phyloP scores from a whole-genome alignment of 2,113 vertebrate species.

The Atractosteus spatula region DNA sequence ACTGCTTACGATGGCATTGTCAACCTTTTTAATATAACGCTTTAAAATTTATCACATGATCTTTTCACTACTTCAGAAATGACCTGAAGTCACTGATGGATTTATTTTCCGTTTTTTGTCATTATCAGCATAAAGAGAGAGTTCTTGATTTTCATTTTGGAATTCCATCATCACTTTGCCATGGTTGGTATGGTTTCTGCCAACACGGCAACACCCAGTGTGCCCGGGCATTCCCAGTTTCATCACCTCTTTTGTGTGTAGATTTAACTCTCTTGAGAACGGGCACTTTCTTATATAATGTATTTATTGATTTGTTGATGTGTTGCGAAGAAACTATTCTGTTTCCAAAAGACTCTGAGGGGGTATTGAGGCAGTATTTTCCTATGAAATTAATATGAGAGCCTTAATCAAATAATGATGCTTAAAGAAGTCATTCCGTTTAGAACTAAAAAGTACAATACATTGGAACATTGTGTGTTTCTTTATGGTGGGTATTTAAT shows the following conservation, averaged over 20 bases:
- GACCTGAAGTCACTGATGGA: no score
- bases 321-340: background rate
- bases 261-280: background rate
- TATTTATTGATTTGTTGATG: background rate
- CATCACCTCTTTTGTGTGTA: background rate
- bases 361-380: background rate
- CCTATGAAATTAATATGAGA: constrained; percentile 8
- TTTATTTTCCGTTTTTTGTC: no score
- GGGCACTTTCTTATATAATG: background rate
- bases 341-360: background rate
- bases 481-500: constrained; percentile 18
- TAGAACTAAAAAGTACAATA: background rate
- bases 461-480: constrained; percentile 1
- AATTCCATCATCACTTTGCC: no score
- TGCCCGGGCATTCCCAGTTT: background rate
- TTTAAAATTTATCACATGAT: no score
- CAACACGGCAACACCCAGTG: no score
- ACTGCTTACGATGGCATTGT: no score
- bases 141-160: no score
- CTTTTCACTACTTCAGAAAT: no score
- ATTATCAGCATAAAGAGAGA: no score
- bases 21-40: no score
- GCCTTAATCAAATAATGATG: constrained; percentile 17
- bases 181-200: no score
- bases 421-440: background rate